Conservation (phyloP, 1,140 invertebrate species). For the Polypedilum pembai region DNA sequence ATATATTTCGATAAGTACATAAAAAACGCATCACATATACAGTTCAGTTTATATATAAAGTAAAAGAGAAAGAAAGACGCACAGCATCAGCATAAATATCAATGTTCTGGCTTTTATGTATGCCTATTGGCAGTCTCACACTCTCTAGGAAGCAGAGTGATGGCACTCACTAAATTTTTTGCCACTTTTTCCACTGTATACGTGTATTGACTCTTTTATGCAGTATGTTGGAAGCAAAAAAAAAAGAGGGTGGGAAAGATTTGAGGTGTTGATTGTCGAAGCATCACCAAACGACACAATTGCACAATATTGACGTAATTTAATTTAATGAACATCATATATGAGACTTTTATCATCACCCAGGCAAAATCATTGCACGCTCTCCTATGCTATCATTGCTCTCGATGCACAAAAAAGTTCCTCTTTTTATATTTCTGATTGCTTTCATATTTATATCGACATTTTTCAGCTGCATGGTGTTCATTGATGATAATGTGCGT, state of each 20-base stretch:
- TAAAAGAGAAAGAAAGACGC: background rate
- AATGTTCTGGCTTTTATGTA: constrained; percentile 5
- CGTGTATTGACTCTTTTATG: background rate
- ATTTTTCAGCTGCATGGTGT: too few relatives aligned
- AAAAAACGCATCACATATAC: background rate
- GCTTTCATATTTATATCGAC: too few relatives aligned
- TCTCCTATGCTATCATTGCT: too few relatives aligned
- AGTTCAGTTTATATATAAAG: background rate
- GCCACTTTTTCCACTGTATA: background rate
- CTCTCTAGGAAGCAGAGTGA: background rate
- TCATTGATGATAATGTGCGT: too few relatives aligned
- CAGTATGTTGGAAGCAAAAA: too few relatives aligned
- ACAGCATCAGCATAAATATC: background rate
- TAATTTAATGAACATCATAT: constrained; percentile 28
- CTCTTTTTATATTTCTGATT: too few relatives aligned
- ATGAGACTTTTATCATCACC: background rate
- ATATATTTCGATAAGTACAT: background rate
- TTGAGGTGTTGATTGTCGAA: constrained; percentile 2
- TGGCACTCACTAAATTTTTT: background rate
- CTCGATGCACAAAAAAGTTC: too few relatives aligned
- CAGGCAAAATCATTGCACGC: background rate
- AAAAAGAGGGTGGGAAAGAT: background rate
- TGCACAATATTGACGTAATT: constrained; percentile 24
- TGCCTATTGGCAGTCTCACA: constrained; percentile 5
- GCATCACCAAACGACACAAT: background rate